Base-by-base conservation (phyloP, 1,140 invertebrate species). In the Arion vulgaris region DNA sequence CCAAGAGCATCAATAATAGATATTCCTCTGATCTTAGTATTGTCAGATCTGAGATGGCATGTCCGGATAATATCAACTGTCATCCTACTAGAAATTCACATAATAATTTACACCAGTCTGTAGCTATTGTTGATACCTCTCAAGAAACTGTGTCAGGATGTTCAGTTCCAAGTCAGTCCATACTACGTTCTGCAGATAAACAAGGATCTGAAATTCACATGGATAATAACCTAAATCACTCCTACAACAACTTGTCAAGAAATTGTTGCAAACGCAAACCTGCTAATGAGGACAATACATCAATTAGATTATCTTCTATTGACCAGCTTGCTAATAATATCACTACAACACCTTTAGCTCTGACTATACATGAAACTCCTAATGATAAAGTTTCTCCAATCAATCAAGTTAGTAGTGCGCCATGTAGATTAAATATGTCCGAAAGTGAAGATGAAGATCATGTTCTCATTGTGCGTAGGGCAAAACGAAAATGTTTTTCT, bases 401-500 rank as follows among this genome's bases (percentile, higher is more conserved):
- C 2, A 68, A 80, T 66, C n/a, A 38, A 17, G n/a, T 83, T 36
- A 62, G 32, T 45, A 80, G 72, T 45, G 77, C 78, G 2, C 78
- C 82, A 34, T 26, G 45, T 11, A 77, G 53, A 23, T 71, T 49
- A 23, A 41, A 68, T n/a, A 38, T 26, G 17, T 82, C 69, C 0
- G 80, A 78, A 9, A 80, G 28, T 77, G 76, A 84, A 38, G 80
- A 77, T 32, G 80, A 81, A 49, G 83, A 84, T 45, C 57, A 79
- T 0, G 69, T 75, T 26, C 51, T 83, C 9, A 57, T 83, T 49
- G 51, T 85, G 28, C 74, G 77, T 7, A 79, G 80, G 53, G 15
- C 79, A 4, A 87, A 87, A 41, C 72, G 86, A 23, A 87, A 84
- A 68, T 87, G 85, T 45, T 86, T 87, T 71, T 87, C 86, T 34